phyloP scores from a whole-genome alignment of 1,140 invertebrate species.

The Caenorhabditis inopinata region DNA sequence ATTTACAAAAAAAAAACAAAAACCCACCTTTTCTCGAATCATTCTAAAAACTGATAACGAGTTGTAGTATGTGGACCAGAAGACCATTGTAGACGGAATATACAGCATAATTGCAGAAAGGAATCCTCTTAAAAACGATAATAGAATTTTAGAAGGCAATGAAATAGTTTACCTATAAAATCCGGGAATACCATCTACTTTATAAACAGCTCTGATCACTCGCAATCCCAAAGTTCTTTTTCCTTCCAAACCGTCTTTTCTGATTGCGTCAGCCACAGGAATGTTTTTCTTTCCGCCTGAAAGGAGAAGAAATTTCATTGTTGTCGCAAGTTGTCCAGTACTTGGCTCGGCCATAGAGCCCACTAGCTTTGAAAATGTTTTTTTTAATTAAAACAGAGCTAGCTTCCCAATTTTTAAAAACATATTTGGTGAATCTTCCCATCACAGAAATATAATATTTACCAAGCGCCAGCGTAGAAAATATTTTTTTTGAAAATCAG shows the following conservation, averaged over 20 bases:
- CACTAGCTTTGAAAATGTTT: too few species aligned
- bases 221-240: slow-evolving; percentile 48
- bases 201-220: slow-evolving; percentile 51
- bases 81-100: slow-evolving; percentile 65
- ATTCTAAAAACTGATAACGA: slow-evolving; percentile 48
- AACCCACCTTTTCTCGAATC: slow-evolving; percentile 31
- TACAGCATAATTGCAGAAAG: slow-evolving; percentile 63
- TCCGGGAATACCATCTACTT: slow-evolving; percentile 49
- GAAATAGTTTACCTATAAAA: slow-evolving; percentile 43
- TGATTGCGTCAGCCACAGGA: slow-evolving; percentile 41
- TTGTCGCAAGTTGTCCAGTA: too few species aligned
- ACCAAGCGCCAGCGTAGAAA: too few species aligned
- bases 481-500: too few species aligned
- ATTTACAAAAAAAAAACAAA: neutral
- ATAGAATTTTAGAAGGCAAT: neutral
- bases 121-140: slow-evolving; percentile 55
- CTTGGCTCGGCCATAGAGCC: too few species aligned
- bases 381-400: too few species aligned
- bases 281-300: slow-evolving; percentile 45
- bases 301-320: too few species aligned
- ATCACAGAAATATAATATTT: too few species aligned
- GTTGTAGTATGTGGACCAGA: slow-evolving; percentile 62
- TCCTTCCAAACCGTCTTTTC: slow-evolving; percentile 43
- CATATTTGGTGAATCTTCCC: too few species aligned
- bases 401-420: too few species aligned